A percentile compares a stretch with the other conserved stretches of the same genome.
Conservation (phyloP, 53 echinoderm and acorn worm genomes). For the Astropecten irregularis region DNA sequence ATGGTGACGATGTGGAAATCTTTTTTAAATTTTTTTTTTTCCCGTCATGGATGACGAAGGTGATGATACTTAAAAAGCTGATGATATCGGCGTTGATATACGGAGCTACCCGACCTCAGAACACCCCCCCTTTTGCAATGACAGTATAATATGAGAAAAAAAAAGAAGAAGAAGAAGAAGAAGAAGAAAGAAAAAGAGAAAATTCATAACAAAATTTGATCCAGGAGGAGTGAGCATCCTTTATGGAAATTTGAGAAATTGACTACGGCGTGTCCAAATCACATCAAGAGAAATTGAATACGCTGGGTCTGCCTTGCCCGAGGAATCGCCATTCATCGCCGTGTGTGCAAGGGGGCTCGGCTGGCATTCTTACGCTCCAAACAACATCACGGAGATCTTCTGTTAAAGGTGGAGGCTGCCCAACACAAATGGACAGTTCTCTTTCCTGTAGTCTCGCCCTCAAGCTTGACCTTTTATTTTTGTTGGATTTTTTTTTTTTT, state of each 20-base stretch:
- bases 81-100: too few species aligned
- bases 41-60: too few species aligned
- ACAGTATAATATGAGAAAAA: too few species aligned
- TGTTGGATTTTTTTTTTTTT: too few species aligned
- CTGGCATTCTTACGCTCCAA: slow-evolving; percentile 18
- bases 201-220: slow-evolving; percentile 42
- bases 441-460: slow-evolving; percentile 18
- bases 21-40: too few species aligned
- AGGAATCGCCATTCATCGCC: slow-evolving; percentile 16
- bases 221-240: slow-evolving; percentile 26
- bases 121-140: too few species aligned
- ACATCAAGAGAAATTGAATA: slow-evolving; percentile 56
- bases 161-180: neutral
- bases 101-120: too few species aligned
- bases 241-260: slow-evolving; percentile 54
- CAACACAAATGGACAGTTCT: slow-evolving; percentile 17
- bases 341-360: neutral
- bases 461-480: too few species aligned
- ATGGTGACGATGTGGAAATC: too few species aligned
- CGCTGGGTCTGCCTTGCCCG: slow-evolving; percentile 44
- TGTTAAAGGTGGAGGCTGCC: slow-evolving; percentile 25
- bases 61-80: slow-evolving; percentile 3
- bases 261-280: slow-evolving; percentile 54
- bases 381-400: slow-evolving; percentile 28
- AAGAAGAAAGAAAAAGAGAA: neutral